phyloP scores from a whole-genome alignment of 64 coral and sea anemone species.

The Porites australiensis region DNA sequence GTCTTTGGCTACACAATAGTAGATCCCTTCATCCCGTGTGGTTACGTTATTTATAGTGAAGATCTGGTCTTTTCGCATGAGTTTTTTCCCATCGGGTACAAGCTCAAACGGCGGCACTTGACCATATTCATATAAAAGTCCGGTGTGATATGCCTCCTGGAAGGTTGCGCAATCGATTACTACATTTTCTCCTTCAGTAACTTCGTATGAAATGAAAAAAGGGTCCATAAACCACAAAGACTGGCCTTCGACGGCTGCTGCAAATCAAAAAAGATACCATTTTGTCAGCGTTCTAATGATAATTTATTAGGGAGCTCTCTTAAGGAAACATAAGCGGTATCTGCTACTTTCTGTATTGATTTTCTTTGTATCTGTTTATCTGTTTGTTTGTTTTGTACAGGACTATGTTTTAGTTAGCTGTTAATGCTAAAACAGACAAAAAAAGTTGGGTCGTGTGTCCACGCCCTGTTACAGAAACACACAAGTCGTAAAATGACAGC shows the following conservation, averaged over 20 bases:
- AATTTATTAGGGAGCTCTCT: no score
- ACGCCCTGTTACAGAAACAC: no score
- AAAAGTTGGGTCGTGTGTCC: no score
- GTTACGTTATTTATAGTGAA: neutral
- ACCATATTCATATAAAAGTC: neutral
- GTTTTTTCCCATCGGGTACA: constrained; percentile 4
- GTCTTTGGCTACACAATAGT: neutral
- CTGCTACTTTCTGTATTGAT: no score
- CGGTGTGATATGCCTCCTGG: constrained; percentile 1
- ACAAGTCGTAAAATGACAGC: no score
- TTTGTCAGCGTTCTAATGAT: no score
- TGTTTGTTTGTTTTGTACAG: no score
- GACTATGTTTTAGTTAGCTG: no score
- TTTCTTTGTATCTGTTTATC: no score
- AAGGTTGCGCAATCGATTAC: neutral
- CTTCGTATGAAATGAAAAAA: neutral
- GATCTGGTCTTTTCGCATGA: neutral
- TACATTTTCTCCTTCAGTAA: neutral
- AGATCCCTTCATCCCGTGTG: neutral
- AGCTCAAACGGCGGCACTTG: neutral
- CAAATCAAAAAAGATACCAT: neutral
- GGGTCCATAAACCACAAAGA: neutral
- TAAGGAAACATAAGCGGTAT: no score
- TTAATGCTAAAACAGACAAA: no score
- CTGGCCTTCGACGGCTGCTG: neutral